phyloP scores from a whole-genome alignment of 2,797 vertebrate species.

The Macrochelys suwanniensis region DNA sequence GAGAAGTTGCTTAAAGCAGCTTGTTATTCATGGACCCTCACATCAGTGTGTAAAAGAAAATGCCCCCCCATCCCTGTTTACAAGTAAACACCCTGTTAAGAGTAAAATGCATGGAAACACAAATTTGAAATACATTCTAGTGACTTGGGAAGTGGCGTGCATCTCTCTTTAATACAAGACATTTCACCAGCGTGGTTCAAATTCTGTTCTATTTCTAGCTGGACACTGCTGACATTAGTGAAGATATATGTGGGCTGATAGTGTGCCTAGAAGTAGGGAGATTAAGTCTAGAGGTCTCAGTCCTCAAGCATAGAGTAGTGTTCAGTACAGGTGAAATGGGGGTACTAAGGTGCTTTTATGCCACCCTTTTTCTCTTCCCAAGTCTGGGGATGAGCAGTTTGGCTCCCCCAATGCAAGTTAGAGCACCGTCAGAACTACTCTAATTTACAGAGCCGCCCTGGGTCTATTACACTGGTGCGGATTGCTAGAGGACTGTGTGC shows the following conservation, averaged over 20 bases:
- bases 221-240: neutral
- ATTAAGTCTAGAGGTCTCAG: neutral
- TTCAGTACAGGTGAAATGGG: neutral
- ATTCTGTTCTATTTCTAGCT: neutral
- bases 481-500: neutral
- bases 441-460: neutral
- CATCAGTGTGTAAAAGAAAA: neutral
- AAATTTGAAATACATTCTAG: neutral
- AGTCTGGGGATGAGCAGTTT: neutral
- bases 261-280: neutral
- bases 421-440: neutral
- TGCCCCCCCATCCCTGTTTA: neutral
- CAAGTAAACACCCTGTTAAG: neutral
- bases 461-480: neutral
- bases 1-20: neutral
- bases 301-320: neutral
- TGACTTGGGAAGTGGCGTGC: neutral
- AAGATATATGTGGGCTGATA: neutral
- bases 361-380: neutral
- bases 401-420: neutral
- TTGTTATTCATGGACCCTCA: neutral
- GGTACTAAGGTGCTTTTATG: neutral
- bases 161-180: neutral
- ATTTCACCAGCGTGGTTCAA: neutral
- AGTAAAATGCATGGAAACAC: neutral